Evolutionary conservation across 1,140 invertebrate genomes (phyloP).

Genomic region (Thalassaphorura encarpata): DNA sequence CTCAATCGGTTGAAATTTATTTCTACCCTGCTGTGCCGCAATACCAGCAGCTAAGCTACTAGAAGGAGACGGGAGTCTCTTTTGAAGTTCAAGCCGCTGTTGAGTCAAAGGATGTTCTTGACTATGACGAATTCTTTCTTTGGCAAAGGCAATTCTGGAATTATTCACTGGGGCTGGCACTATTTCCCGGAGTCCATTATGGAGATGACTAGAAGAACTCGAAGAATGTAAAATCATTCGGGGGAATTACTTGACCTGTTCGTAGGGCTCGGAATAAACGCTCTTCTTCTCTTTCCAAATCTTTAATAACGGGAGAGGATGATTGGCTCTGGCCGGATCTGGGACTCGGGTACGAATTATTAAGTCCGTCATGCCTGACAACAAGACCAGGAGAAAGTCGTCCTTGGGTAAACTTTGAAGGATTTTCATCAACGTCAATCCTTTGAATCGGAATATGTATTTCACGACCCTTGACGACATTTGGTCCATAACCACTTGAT

Average conservation of each 20-base stretch:
- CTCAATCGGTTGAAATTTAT: constrained; percentile 28
- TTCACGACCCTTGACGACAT: background rate
- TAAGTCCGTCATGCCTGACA: too few relatives aligned
- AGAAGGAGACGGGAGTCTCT: constrained; percentile 34
- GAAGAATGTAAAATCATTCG: constrained; percentile 6
- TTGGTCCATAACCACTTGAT: background rate
- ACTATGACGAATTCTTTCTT: constrained; percentile 51
- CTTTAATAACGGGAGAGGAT: constrained; percentile 43
- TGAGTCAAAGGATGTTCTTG: constrained; percentile 43
- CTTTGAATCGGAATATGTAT: constrained; percentile 25
- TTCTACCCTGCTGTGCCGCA: constrained; percentile 30
- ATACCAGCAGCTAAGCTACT: constrained; percentile 28
- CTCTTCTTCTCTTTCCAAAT: constrained; percentile 67
- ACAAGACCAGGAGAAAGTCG: too few relatives aligned
- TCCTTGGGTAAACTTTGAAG: too few relatives aligned
- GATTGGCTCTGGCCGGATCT: too few relatives aligned
- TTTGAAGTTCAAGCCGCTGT: constrained; percentile 46
- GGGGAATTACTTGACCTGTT: constrained; percentile 43
- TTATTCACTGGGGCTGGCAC: background rate
- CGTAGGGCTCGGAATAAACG: constrained; percentile 63
- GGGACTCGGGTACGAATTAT: too few relatives aligned
- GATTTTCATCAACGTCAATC: background rate
- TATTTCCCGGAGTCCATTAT: background rate
- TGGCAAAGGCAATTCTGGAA: constrained; percentile 35
- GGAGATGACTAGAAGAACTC: background rate